Conservation (phyloP, 2,888 invertebrate species). For the Rhabditoides inermis region DNA sequence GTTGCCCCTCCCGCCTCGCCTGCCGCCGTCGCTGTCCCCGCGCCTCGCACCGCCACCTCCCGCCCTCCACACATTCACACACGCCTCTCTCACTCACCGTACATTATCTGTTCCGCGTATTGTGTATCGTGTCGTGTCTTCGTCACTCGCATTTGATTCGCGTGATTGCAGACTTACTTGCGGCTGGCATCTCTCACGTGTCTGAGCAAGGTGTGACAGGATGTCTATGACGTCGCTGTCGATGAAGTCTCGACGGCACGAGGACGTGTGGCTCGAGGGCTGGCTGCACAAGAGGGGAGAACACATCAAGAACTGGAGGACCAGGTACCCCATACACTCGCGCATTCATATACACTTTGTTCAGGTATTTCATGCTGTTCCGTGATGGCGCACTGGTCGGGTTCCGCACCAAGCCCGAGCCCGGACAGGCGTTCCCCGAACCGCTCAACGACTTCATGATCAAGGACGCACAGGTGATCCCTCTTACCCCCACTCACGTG, state of each 20-base stretch:
- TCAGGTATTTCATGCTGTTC: slow-evolving; percentile 77
- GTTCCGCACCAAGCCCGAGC: slow-evolving; percentile 80
- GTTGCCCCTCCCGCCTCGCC: too few relatives aligned
- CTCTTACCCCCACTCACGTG: too few relatives aligned
- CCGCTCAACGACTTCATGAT: slow-evolving; percentile 97
- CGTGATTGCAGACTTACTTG: too few relatives aligned
- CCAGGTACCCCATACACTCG: slow-evolving; percentile 86
- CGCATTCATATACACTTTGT: slow-evolving; percentile 3
- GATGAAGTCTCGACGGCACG: slow-evolving; percentile 20
- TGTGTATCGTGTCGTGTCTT: too few relatives aligned
- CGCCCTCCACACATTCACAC: too few relatives aligned
- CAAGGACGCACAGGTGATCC: slow-evolving; percentile 67
- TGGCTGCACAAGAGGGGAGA: slow-evolving; percentile 92
- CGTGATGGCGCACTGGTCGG: slow-evolving; percentile 90
- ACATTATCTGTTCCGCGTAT: too few relatives aligned
- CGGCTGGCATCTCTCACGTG: too few relatives aligned
- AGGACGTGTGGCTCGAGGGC: slow-evolving; percentile 75
- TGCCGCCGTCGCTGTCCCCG: too few relatives aligned
- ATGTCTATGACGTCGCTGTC: slow-evolving; percentile 37
- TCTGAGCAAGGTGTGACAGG: too few relatives aligned
- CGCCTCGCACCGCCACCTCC: too few relatives aligned
- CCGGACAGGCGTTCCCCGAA: slow-evolving; percentile 59
- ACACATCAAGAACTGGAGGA: slow-evolving; percentile 96
- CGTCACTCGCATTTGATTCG: too few relatives aligned
- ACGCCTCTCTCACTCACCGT: too few relatives aligned